phyloP scores from a whole-genome alignment of 2,888 invertebrate genomes.

The Plemyria rubiginata region DNA sequence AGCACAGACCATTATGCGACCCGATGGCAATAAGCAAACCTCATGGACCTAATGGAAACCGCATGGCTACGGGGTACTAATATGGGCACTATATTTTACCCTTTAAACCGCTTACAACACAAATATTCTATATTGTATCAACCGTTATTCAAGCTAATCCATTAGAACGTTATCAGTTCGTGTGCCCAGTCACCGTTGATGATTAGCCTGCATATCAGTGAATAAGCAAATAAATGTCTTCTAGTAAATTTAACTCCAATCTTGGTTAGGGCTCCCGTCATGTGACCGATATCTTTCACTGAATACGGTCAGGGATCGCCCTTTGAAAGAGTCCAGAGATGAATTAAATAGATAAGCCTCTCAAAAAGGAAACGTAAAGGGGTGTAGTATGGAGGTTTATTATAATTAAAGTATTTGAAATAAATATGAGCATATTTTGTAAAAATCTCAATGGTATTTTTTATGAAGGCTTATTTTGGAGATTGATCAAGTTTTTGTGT shows the following conservation, averaged over 20 bases:
- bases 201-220: conserved; percentile 70
- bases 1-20: conserved; percentile 69
- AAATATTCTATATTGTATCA: conserved; percentile 24
- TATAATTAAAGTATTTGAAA: conserved; percentile 21
- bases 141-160: conserved; percentile 49
- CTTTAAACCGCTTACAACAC: conserved; percentile 18
- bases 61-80: conserved; percentile 58
- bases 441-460: not conserved
- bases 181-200: conserved; percentile 67
- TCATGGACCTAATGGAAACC: conserved; percentile 71
- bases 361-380: conserved; percentile 71
- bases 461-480: not conserved
- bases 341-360: conserved; percentile 81
- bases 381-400: conserved; percentile 44
- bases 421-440: not conserved
- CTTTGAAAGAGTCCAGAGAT: conserved; percentile 80
- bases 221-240: conserved; percentile 81
- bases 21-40: conserved; percentile 73
- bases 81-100: conserved; percentile 24
- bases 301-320: conserved; percentile 77
- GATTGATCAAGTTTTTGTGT: conserved; percentile 54
- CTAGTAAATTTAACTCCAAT: conserved; percentile 83
- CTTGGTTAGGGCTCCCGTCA: conserved; percentile 71
- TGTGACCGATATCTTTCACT: conserved; percentile 78
- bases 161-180: conserved; percentile 55